phyloP scores from a whole-genome alignment of 1,140 invertebrate species.

The Penaeus vannamei region DNA sequence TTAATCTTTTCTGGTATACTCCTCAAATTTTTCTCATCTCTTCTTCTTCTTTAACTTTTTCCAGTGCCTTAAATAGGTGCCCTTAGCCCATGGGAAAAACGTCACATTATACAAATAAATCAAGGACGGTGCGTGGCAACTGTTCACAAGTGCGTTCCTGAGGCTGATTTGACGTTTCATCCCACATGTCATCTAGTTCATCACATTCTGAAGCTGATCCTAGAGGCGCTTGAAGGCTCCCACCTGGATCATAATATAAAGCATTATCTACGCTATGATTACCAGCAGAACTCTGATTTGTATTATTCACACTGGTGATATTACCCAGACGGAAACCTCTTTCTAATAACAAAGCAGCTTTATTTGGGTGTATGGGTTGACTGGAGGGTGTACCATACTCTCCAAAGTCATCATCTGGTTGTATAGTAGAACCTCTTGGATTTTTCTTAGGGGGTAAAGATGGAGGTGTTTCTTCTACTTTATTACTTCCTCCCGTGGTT shows the following conservation, averaged over 20 bases:
- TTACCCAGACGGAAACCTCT: constrained; percentile 58
- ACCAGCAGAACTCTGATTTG: constrained; percentile 7
- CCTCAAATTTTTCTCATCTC: not conserved
- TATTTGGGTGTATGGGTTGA: constrained; percentile 65
- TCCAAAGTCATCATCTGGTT: constrained; percentile 55
- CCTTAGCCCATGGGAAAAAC: no score
- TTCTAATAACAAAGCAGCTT: constrained; percentile 54
- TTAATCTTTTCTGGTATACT: no score
- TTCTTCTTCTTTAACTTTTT: not conserved
- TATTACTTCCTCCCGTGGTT: constrained; percentile 13
- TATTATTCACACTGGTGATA: not conserved
- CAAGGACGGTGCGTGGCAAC: constrained; percentile 65
- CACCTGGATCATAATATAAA: constrained; percentile 49
- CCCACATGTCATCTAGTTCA: constrained; percentile 61
- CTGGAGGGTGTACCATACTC: constrained; percentile 65
- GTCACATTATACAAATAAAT: constrained; percentile 62
- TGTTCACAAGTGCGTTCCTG: constrained; percentile 51
- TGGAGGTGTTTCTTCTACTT: constrained; percentile 23
- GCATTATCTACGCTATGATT: constrained; percentile 35
- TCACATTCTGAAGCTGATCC: constrained; percentile 36
- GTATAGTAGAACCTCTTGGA: constrained; percentile 1
- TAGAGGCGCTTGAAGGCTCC: constrained; percentile 7
- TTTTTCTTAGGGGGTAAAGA: constrained; percentile 59
- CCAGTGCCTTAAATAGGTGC: not conserved
- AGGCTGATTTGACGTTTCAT: constrained; percentile 51